Base-by-base conservation (phyloP, 2,797 vertebrate species). In the Myotis planiceps region DNA sequence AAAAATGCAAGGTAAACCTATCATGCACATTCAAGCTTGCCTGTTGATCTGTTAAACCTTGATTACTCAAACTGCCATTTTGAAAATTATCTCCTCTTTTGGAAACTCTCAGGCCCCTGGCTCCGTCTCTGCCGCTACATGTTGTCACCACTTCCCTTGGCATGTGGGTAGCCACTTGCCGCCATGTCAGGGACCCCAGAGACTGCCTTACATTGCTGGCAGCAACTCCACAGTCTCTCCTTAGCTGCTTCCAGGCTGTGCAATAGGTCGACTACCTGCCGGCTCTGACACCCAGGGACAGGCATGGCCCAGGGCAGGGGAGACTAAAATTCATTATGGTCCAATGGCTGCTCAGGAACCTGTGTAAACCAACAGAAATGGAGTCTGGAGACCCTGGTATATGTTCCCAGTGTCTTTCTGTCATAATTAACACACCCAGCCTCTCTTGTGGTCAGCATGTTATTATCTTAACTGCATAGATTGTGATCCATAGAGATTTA, bases 351-450 rank as follows among this genome's bases (percentile, higher is more conserved):
- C 68, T 83, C 19, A 0, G 27, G 63, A 87, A 39, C 45, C 90
- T 69, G 34, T 51, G 29, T 47, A 45, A 74, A 68, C 69, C 34
- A 34, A 88, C 51, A 80, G 51, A 95, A 82, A 83, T 10, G 32
- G 63, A 32, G 37, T 92, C 49, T 23, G 60, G 80, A 91, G 65
- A 27, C 0, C 16, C 79, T 76, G 19, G 37, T 42, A 0, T 92
- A 37, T 95, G 82, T 90, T 82, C 85, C 72, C 75, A 69, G 49
- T 19, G 37, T 74, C 85, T 94, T 81, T 78, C 69, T 91, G 7
- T 82, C 25, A 3, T 87, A 90, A 92, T 82, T 53, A 96, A 86
- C 10, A 55, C 9, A 16, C 58, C 82, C 21, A 13, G 0, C 42
- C 72, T 85, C 39, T 92, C 81, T 51, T 15, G 7, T 32, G 84